A percentile compares a stretch with the other conserved stretches of the same genome.
phyloP scores from a whole-genome alignment of 2,888 invertebrate genomes.

The Panorpa germanica region DNA sequence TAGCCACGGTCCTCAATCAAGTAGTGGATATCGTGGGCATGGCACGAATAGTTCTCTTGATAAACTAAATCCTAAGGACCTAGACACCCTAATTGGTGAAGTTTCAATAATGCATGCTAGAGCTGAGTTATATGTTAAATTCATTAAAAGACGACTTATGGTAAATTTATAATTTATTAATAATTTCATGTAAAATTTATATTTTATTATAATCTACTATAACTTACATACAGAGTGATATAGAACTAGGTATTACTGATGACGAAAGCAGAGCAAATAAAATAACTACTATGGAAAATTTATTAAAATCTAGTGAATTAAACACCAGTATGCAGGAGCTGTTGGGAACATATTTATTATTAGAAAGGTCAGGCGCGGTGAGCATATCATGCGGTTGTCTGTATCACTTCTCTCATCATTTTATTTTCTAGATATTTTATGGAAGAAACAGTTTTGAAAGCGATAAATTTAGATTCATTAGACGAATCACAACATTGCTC shows the following conservation, averaged over 20 bases:
- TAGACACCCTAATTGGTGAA: slow-evolving; percentile 78
- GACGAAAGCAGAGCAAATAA: slow-evolving; percentile 24
- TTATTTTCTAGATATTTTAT: slow-evolving; percentile 51
- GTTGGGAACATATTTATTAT: slow-evolving; percentile 69
- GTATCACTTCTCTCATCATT: background rate
- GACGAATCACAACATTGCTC: slow-evolving; percentile 61
- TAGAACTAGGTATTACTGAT: slow-evolving; percentile 36
- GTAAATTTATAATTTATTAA: slow-evolving; percentile 25
- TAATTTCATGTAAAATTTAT: background rate
- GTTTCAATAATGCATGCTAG: slow-evolving; percentile 80
- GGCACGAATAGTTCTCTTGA: slow-evolving; percentile 25
- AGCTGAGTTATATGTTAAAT: slow-evolving; percentile 78
- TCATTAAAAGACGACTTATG: slow-evolving; percentile 56
- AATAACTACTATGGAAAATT: slow-evolving; percentile 41
- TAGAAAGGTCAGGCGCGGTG: slow-evolving; percentile 47
- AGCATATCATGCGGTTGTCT: background rate
- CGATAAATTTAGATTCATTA: slow-evolving; percentile 57
- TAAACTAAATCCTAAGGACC: slow-evolving; percentile 57
- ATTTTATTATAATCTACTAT: background rate
- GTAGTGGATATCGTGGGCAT: slow-evolving; percentile 18
- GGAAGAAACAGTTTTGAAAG: slow-evolving; percentile 87
- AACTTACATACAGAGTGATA: slow-evolving; percentile 24
- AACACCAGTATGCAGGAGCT: slow-evolving; percentile 65
- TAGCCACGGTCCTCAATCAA: slow-evolving; percentile 11
- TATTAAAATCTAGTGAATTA: slow-evolving; percentile 49